A percentile compares a stretch with the other conserved stretches of the same genome.
Conservation (phyloP, 2,113 vertebrate species). For the Eubucco bourcierii region DNA sequence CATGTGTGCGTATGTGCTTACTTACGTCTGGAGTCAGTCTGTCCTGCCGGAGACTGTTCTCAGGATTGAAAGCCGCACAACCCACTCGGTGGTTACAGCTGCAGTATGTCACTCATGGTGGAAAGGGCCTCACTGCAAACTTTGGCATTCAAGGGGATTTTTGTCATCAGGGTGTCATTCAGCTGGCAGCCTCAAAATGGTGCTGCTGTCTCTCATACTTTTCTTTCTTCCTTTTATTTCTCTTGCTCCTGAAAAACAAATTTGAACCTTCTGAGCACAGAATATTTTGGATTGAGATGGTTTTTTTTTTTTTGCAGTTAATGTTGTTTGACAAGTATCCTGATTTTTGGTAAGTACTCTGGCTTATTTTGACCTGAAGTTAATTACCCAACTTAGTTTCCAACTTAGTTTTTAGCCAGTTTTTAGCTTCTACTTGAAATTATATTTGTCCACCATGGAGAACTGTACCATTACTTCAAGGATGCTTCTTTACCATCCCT, state of each 20-base stretch:
- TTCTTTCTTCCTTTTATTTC: not conserved
- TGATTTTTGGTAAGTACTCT: not conserved
- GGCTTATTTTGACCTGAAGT: not conserved
- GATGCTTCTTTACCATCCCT: not conserved
- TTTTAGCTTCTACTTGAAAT: not conserved
- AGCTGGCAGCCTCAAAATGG: not conserved
- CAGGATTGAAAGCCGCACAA: not conserved
- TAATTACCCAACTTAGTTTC: not conserved
- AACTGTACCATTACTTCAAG: not conserved
- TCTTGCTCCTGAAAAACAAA: not conserved
- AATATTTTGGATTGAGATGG: not conserved
- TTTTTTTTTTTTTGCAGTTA: not conserved
- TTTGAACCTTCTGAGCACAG: not conserved
- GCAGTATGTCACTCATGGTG: not conserved
- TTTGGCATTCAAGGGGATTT: not conserved
- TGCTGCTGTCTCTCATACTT: not conserved
- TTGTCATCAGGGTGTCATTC: not conserved
- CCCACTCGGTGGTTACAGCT: not conserved
- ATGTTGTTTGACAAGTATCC: not conserved
- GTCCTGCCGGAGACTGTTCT: fast-evolving
- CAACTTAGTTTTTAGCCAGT: not conserved
- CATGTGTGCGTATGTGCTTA: not conserved
- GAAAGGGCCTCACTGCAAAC: not conserved
- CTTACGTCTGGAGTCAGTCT: not conserved
- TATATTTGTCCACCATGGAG: not conserved